Evolutionary conservation across 2,113 vertebrate species (phyloP).

Genomic region (Bostrychus sinensis): DNA sequence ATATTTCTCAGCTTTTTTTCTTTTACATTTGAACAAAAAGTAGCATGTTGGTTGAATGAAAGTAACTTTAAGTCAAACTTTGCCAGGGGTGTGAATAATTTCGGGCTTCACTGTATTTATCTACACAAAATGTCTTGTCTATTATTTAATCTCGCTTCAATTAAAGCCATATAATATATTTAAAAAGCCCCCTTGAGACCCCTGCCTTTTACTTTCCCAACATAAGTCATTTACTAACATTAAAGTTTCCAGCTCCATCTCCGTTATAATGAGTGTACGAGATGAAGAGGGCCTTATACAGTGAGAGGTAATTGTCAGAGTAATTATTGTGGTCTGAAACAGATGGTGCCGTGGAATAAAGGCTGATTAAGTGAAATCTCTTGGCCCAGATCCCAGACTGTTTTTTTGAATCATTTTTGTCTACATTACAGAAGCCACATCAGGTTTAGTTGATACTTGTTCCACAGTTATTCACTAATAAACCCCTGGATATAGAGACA

Average conservation of each 20-base stretch:
- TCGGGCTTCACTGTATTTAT: no score
- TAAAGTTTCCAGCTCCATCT: no score
- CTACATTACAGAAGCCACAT: slow-evolving; percentile 27
- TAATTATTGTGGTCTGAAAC: slow-evolving; percentile 53
- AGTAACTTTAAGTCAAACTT: no score
- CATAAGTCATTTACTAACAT: not conserved
- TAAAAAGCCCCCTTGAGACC: not conserved
- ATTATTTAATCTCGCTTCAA: no score
- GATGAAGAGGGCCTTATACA: slow-evolving; percentile 26
- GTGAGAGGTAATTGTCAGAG: slow-evolving; percentile 48
- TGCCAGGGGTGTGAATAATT: no score
- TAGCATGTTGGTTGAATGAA: no score
- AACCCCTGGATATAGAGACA: slow-evolving; percentile 20
- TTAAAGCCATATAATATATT: not conserved
- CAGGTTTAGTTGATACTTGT: slow-evolving; percentile 24
- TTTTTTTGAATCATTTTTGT: slow-evolving; percentile 16
- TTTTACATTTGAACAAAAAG: no score
- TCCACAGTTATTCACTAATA: slow-evolving; percentile 29
- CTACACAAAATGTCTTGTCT: no score
- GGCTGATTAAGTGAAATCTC: slow-evolving; percentile 54
- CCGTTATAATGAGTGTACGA: not conserved
- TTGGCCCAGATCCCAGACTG: slow-evolving; percentile 48
- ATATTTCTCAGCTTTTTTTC: no score
- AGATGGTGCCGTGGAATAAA: slow-evolving; percentile 55
- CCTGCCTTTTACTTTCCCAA: not conserved